Evolutionary conservation across 2,113 vertebrate species (phyloP), one percentile per base, ranked within the genome.

Genomic region (Pipa parva): DNA sequence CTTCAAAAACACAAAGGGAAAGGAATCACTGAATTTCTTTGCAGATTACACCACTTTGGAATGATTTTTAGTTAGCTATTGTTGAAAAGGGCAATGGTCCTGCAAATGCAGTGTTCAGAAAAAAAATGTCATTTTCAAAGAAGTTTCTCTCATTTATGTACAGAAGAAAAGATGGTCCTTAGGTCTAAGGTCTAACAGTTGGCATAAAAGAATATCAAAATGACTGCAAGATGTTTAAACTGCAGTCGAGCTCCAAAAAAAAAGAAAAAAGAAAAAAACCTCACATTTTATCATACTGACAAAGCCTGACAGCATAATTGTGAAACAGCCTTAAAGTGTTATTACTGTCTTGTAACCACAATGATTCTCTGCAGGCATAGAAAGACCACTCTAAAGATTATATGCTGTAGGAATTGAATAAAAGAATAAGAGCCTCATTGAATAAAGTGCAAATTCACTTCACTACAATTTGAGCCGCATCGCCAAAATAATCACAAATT

Each of bases 41-140:
- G 10, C 4, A 37, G 5, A 28, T 29, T 63, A n/a, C 28, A 13
- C 7, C n/a, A 36, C 22, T 11, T 25, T 49, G 39, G 5, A 26
- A 17, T 36, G 26, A 31, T 54, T 54, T 54, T 26, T 17, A n/a
- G 25, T 24, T 52, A n/a, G n/a, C 51, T 21, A 58, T 58, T 66
- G 52, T 45, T 57, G 28, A 7, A 2, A n/a, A 13, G 27, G 20
- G 20, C 46, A 22, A 22, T 4, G 22, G 10, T 22, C 21, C 46
- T 24, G 21, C 46, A 48, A 15, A n/a, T n/a, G n/a, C n/a, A n/a
- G n/a, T n/a, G n/a, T 45, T 5, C 4, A 11, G 17, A 63, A 21
- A 48, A 58, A 58, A 26, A 13, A 17, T 26, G 5, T 22, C 8
- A 45, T 42, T 31, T 26, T 39, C 49, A 39, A n/a, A 54, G 39